Conservation (phyloP, 2,113 vertebrate genomes). For the Pyxicephalus adspersus region DNA sequence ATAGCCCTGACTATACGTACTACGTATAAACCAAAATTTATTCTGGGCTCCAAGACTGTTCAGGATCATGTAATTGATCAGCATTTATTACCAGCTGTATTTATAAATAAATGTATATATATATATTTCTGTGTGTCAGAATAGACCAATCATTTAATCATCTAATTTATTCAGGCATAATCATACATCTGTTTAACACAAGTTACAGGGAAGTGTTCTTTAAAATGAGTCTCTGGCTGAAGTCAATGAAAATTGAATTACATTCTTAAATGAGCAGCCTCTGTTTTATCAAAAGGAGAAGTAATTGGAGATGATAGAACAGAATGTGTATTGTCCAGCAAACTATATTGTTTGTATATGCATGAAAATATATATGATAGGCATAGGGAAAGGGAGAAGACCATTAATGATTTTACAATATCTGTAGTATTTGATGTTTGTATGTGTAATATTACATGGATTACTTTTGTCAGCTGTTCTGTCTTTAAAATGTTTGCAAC, state of each 20-base stretch:
- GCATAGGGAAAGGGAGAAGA: too few species aligned
- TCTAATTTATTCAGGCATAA: neutral
- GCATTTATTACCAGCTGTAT: neutral
- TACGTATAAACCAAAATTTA: neutral
- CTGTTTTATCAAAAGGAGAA: constrained; percentile 20
- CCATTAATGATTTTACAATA: too few species aligned
- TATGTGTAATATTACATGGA: too few species aligned
- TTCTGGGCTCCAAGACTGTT: neutral
- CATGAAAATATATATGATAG: too few species aligned
- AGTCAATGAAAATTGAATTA: constrained; percentile 14
- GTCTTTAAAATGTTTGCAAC: too few species aligned
- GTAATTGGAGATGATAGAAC: neutral
- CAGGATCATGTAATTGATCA: neutral
- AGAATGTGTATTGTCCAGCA: too few species aligned
- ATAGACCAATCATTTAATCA: neutral
- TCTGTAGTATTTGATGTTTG: too few species aligned
- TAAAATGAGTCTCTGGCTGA: constrained; percentile 18
- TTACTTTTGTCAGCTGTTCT: too few species aligned
- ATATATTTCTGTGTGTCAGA: neutral
- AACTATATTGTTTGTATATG: too few species aligned
- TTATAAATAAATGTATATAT: too few species aligned
- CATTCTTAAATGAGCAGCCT: neutral
- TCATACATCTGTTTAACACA: neutral
- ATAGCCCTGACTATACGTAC: neutral
- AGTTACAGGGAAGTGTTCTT: constrained; percentile 23